These are phyloP conservation scores for Procambarus clarkii DNA, from an alignment of 1,140 invertebrate genomes.

Conservation along the genomic window DNA sequence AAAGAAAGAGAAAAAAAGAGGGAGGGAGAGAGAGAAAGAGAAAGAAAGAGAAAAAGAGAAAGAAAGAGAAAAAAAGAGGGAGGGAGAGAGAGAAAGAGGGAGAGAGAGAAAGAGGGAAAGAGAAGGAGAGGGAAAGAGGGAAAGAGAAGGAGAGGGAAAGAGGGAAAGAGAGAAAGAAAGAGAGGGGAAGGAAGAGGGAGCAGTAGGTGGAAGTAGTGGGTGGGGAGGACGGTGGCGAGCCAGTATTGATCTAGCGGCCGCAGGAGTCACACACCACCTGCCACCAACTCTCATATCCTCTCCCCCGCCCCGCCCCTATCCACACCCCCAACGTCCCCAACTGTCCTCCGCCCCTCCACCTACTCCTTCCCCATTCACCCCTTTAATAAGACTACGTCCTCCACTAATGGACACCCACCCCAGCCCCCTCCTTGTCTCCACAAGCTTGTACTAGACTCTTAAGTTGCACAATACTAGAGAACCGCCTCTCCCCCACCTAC, in stretches of 20 bases:
- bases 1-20: neutral
- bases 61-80: neutral
- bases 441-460: too few species aligned
- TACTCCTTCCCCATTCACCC: too few species aligned
- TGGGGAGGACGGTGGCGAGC: neutral
- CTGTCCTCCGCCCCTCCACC: neutral
- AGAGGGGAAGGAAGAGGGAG: neutral
- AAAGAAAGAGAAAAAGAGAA: neutral
- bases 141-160: too few species aligned
- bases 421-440: neutral
- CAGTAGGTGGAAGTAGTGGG: neutral
- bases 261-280: neutral
- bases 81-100: neutral
- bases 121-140: neutral
- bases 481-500: neutral
- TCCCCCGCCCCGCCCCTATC: neutral
- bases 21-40: neutral
- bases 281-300: neutral
- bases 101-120: slow-evolving; percentile 8
- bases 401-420: too few species aligned
- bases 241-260: slow-evolving; percentile 9
- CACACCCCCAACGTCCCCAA: neutral
- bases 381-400: too few species aligned
- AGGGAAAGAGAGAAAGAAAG: neutral
- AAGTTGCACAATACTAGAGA: neutral